Percentiles rank a stretch among this genome's conserved stretches.
Conservation (phyloP, 1,140 invertebrate genomes). For the Pogonus chalceus region DNA sequence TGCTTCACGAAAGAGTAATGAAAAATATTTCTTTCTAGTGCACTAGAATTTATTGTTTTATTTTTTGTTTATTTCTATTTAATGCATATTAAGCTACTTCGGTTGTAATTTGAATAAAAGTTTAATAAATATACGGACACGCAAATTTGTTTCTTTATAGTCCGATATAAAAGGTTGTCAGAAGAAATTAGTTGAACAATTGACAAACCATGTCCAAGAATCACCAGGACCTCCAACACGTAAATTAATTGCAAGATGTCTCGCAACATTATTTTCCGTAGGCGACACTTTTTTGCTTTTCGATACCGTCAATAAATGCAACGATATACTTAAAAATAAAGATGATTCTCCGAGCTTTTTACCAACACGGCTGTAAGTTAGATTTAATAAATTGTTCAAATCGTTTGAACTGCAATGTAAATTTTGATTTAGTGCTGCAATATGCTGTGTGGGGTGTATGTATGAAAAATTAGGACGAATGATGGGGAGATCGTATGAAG, state of each 20-base stretch:
- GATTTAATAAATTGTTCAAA: not conserved
- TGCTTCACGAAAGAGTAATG: too few relatives aligned
- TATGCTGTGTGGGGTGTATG: slow-evolving; percentile 92
- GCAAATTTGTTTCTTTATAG: slow-evolving; percentile 46
- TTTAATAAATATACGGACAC: not conserved
- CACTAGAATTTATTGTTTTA: not conserved
- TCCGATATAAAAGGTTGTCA: slow-evolving; percentile 94
- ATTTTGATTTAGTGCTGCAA: slow-evolving; percentile 69
- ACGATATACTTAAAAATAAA: slow-evolving; percentile 93
- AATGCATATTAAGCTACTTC: too few relatives aligned
- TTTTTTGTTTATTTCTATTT: not conserved
- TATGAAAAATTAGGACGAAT: slow-evolving; percentile 95
- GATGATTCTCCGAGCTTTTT: slow-evolving; percentile 94
- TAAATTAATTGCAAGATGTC: slow-evolving; percentile 80
- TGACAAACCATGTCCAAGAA: slow-evolving; percentile 79
- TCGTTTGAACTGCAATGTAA: too few relatives aligned
- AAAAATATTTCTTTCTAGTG: too few relatives aligned
- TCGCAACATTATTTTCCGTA: slow-evolving; percentile 92
- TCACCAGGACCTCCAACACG: slow-evolving; percentile 86
- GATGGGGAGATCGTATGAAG: slow-evolving; percentile 97
- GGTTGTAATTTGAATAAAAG: too few relatives aligned
- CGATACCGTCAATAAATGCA: slow-evolving; percentile 96
- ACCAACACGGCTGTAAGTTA: slow-evolving; percentile 86
- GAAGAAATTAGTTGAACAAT: slow-evolving; percentile 88
- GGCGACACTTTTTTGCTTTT: slow-evolving; percentile 96